Percentiles rank a stretch among this genome's conserved stretches.
phyloP scores from a whole-genome alignment of 2,888 invertebrate species.

The Microctonus brassicae region DNA sequence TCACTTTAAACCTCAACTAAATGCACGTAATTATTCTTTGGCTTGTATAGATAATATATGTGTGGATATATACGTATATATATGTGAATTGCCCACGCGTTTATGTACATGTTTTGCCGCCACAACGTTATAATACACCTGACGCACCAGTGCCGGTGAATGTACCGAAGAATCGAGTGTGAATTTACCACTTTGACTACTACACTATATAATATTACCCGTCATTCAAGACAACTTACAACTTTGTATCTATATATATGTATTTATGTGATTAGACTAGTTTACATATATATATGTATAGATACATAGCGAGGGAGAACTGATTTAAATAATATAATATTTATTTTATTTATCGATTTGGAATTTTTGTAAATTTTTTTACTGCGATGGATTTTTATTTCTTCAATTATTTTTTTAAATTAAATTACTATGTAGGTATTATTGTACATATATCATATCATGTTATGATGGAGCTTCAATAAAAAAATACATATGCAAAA shows the following conservation, averaged over 20 bases:
- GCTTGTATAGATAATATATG: too few relatives aligned
- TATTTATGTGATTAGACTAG: too few relatives aligned
- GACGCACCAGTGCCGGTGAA: constrained; percentile 33
- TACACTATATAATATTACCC: constrained; percentile 28
- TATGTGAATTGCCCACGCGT: constrained; percentile 1
- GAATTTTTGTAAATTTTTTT: not conserved
- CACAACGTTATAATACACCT: constrained; percentile 38
- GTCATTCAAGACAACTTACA: constrained; percentile 11
- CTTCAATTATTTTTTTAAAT: too few relatives aligned
- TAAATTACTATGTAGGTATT: too few relatives aligned
- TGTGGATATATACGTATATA: not conserved
- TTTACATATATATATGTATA: constrained; percentile 27
- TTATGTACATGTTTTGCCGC: not conserved
- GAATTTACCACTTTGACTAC: constrained; percentile 24
- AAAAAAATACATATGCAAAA: too few relatives aligned
- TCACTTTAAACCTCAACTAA: not conserved
- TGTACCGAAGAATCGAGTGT: constrained; percentile 29
- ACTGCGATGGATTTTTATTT: too few relatives aligned
- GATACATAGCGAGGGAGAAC: not conserved
- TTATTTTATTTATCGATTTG: not conserved
- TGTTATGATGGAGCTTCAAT: too few relatives aligned
- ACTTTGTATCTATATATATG: constrained; percentile 16
- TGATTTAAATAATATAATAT: not conserved
- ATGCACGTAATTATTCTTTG: constrained; percentile 23
- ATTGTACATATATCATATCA: too few relatives aligned